These are phyloP conservation scores for Cottus gobio DNA, from an alignment of 2,113 vertebrate species.

Conservation along the genomic window DNA sequence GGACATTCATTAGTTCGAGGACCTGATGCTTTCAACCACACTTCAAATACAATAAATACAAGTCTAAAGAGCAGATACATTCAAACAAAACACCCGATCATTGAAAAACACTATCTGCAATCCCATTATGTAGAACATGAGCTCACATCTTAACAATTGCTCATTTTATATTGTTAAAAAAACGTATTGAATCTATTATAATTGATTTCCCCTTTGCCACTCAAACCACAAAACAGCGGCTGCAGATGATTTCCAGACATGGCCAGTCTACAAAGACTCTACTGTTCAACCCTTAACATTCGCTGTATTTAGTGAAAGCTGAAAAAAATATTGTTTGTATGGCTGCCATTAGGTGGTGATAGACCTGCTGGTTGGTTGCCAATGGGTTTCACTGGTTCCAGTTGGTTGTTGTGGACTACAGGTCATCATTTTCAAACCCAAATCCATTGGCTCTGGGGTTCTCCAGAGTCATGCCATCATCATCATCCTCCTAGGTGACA, in stretches of 20 bases:
- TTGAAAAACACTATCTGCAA: conserved; percentile 19
- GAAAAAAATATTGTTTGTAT: neutral
- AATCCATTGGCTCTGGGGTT: conserved; percentile 61
- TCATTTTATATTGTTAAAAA: conserved; percentile 24
- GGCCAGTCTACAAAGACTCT: neutral
- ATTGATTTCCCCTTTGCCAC: conserved; percentile 23
- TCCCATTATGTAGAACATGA: neutral
- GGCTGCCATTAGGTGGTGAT: neutral
- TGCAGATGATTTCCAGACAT: neutral
- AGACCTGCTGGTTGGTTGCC: neutral
- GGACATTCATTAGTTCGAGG: neutral
- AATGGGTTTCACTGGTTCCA: neutral
- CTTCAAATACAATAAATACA: conserved; percentile 34
- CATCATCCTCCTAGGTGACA: conserved; percentile 39
- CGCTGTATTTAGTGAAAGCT: neutral
- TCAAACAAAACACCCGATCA: conserved; percentile 1
- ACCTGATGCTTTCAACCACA: conserved; percentile 3
- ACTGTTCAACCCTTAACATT: neutral
- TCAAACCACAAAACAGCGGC: conserved; percentile 17
- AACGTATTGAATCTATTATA: conserved; percentile 12
- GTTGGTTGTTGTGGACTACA: conserved; percentile 37
- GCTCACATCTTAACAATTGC: neutral
- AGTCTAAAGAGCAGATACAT: conserved; percentile 9
- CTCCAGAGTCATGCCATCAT: conserved; percentile 41
- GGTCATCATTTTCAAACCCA: conserved; percentile 72